Conservation (phyloP, 2,797 vertebrate genomes). For the Rhincodon typus region DNA sequence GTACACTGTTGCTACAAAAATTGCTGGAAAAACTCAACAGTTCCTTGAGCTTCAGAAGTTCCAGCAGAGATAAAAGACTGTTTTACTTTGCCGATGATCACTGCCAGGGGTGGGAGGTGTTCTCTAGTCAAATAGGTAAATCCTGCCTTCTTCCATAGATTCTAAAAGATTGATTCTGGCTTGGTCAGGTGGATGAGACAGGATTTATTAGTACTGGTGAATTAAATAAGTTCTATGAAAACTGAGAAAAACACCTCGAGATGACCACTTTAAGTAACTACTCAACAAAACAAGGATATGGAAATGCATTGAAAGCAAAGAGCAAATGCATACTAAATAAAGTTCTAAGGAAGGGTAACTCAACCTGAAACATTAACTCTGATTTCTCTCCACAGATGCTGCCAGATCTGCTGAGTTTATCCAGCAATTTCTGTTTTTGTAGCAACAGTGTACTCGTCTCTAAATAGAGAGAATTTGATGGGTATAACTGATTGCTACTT, state of each 20-base stretch:
- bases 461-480: background rate
- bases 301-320: background rate
- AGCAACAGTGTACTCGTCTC: background rate
- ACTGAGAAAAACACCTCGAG: too few species aligned
- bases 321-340: background rate
- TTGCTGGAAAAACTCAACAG: too few species aligned
- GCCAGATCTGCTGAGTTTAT: too few species aligned
- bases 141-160: background rate
- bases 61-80: background rate
- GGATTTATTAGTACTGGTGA: too few species aligned
- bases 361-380: too few species aligned
- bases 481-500: background rate
- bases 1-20: too few species aligned
- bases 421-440: too few species aligned
- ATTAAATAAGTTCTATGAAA: too few species aligned
- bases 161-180: background rate
- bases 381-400: too few species aligned
- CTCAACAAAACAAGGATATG: background rate
- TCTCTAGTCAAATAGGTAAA: background rate
- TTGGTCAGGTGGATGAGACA: background rate
- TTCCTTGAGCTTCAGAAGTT: background rate
- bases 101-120: background rate
- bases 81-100: background rate
- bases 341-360: too few species aligned
- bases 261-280: too few species aligned